A percentile compares a stretch with the other conserved stretches of the same genome.
phyloP scores from a whole-genome alignment of 2,113 vertebrate genomes.

The Megaleporinus macrocephalus region DNA sequence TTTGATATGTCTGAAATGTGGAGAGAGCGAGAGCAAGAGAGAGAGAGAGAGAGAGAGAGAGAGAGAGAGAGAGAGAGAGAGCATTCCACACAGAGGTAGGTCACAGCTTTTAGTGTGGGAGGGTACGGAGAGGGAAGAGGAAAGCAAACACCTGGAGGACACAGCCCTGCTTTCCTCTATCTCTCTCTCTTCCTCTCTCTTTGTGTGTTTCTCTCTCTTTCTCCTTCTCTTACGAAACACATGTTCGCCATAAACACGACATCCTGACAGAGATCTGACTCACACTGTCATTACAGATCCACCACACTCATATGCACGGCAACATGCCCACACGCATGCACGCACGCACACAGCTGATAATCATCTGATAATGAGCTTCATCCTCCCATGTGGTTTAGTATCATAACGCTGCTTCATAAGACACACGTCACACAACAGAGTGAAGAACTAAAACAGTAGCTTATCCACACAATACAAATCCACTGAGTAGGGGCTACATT shows the following conservation, averaged over 20 bases:
- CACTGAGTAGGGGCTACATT: no score
- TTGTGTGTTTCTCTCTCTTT: neutral
- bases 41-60: constrained; percentile 1
- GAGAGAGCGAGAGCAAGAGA: neutral
- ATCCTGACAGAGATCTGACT: constrained; percentile 31
- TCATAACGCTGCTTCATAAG: neutral
- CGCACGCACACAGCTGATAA: neutral
- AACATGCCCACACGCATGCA: neutral
- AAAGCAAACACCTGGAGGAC: constrained; percentile 70
- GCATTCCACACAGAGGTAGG: constrained; percentile 18
- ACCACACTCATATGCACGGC: constrained; percentile 8
- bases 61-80: constrained; percentile 26
- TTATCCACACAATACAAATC: no score
- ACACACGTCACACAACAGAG: neutral
- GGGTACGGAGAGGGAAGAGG: constrained; percentile 19
- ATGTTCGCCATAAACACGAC: constrained; percentile 32
- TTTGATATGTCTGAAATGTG: neutral
- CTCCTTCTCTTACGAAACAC: constrained; percentile 21
- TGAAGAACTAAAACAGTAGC: no score
- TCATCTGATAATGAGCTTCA: constrained; percentile 15
- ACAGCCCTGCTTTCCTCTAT: constrained; percentile 55
- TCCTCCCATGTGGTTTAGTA: constrained; percentile 16
- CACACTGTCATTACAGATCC: constrained; percentile 26
- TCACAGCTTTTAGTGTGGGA: neutral
- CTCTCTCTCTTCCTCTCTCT: neutral